Evolutionary conservation across 2,888 invertebrate species (phyloP).

Genomic region (Agrypnus murinus): DNA sequence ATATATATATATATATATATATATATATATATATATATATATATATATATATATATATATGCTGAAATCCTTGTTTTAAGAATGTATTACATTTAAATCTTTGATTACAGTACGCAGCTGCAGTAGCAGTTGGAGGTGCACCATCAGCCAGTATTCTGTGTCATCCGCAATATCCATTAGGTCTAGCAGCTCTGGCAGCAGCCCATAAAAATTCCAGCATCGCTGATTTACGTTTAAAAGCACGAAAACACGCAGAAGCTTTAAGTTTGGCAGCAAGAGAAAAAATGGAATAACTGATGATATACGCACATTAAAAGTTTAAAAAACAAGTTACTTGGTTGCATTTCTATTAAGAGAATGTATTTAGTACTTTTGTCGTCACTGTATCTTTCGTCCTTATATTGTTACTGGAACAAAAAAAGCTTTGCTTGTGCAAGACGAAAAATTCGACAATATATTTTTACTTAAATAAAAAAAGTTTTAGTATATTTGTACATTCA

Average conservation of each 20-base stretch:
- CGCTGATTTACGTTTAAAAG: conserved; percentile 94
- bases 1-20: too few species aligned
- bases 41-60: too few species aligned
- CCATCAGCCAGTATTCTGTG: conserved; percentile 75
- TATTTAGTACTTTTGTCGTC: conserved; percentile 37
- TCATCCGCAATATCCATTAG: conserved; percentile 81
- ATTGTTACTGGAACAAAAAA: conserved; percentile 33
- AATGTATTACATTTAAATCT: conserved; percentile 1
- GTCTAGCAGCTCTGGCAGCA: conserved; percentile 87
- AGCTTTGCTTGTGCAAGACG: conserved; percentile 46
- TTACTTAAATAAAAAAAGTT: conserved; percentile 44
- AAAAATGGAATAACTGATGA: conserved; percentile 55
- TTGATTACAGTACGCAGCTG: conserved; percentile 68
- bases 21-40: too few species aligned
- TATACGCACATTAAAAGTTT: conserved; percentile 22
- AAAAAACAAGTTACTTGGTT: conserved; percentile 23
- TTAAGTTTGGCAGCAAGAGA: conserved; percentile 76
- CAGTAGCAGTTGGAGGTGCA: conserved; percentile 70
- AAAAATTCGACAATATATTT: conserved; percentile 47
- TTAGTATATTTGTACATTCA: conserved; percentile 41
- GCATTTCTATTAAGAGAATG: conserved; percentile 35
- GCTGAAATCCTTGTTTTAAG: too few species aligned
- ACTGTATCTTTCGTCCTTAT: conserved; percentile 44
- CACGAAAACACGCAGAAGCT: conserved; percentile 93
- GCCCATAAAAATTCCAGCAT: conserved; percentile 93